phyloP scores from a whole-genome alignment of 2,797 vertebrate genomes.

The Sebastes vulpes region DNA sequence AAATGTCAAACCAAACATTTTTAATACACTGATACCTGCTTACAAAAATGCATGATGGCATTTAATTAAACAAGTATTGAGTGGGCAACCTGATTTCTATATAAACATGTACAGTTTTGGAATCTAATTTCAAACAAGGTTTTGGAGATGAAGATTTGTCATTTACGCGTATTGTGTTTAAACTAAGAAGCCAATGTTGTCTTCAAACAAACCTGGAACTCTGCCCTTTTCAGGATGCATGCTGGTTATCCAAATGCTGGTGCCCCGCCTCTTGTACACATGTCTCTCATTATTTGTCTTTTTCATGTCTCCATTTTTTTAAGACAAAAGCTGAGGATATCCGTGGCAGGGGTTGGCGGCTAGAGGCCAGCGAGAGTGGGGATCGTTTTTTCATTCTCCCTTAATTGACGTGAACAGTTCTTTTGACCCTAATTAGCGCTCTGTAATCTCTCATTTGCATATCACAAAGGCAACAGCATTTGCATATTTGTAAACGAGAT shows the following conservation, averaged over 20 bases:
- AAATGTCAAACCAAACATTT: neutral
- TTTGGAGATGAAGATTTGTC: neutral
- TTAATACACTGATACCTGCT: neutral
- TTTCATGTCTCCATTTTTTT: constrained; percentile 82
- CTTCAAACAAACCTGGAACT: constrained; percentile 60
- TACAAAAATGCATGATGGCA: neutral
- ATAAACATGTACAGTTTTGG: neutral
- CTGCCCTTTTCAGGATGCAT: constrained; percentile 62
- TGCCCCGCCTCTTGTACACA: constrained; percentile 60
- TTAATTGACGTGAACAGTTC: constrained; percentile 94
- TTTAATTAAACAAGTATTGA: neutral
- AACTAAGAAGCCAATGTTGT: constrained; percentile 20
- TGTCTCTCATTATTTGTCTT: constrained; percentile 77
- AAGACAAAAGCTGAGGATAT: constrained; percentile 86
- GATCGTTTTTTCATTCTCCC: constrained; percentile 86
- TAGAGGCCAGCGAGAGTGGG: constrained; percentile 78
- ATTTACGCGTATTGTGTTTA: constrained; percentile 16
- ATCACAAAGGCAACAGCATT: constrained; percentile 94
- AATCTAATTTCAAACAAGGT: neutral
- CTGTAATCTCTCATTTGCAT: constrained; percentile 95
- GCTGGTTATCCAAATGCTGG: constrained; percentile 56
- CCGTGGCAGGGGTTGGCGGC: constrained; percentile 76
- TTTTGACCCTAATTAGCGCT: constrained; percentile 97
- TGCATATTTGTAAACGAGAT: constrained; percentile 96
- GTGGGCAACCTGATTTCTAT: neutral